Percentiles rank a stretch among this genome's conserved stretches.
phyloP scores from a whole-genome alignment of 2,797 vertebrate species.

The Paratrypauchen microcephalus region DNA sequence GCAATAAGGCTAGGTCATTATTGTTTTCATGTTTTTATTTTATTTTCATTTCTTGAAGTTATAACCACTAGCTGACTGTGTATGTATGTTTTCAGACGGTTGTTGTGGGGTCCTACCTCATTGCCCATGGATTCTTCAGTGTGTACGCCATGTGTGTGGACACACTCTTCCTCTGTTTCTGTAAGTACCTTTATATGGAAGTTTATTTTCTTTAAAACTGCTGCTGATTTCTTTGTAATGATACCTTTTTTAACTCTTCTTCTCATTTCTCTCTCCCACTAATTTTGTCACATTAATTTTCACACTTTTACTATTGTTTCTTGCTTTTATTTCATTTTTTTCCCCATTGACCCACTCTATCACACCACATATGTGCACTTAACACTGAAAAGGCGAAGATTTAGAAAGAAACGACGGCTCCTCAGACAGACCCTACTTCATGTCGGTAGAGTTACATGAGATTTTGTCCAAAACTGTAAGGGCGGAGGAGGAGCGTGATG shows the following conservation, averaged over 20 bases:
- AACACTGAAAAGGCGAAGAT: slow-evolving; percentile 86
- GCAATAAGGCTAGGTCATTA: too few species aligned
- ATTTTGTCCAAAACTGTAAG: slow-evolving; percentile 81
- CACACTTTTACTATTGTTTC: slow-evolving; percentile 35
- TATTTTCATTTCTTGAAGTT: not conserved
- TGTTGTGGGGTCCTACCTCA: slow-evolving; percentile 91
- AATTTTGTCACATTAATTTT: slow-evolving; percentile 43
- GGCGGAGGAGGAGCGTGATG: slow-evolving; percentile 45
- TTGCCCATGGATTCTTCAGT: slow-evolving; percentile 97
- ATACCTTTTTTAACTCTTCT: slow-evolving; percentile 61
- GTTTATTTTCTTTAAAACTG: slow-evolving; percentile 14
- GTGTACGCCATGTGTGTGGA: slow-evolving; percentile 98
- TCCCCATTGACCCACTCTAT: slow-evolving; percentile 56
- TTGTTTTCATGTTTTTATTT: too few species aligned
- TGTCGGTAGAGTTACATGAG: slow-evolving; percentile 88
- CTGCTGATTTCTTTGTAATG: slow-evolving; percentile 46
- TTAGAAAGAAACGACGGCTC: slow-evolving; percentile 96
- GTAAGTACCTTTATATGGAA: slow-evolving; percentile 79
- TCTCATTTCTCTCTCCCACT: slow-evolving; percentile 56
- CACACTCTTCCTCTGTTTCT: slow-evolving; percentile 98
- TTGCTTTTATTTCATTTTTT: slow-evolving; percentile 32
- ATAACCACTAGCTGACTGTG: not conserved
- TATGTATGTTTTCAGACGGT: slow-evolving; percentile 78
- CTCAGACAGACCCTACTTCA: slow-evolving; percentile 90
- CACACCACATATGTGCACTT: slow-evolving; percentile 17